Percentiles rank a stretch among this genome's conserved stretches.
Conservation (phyloP, 2,797 vertebrate species). For the Muraenolepis orangiensis region DNA sequence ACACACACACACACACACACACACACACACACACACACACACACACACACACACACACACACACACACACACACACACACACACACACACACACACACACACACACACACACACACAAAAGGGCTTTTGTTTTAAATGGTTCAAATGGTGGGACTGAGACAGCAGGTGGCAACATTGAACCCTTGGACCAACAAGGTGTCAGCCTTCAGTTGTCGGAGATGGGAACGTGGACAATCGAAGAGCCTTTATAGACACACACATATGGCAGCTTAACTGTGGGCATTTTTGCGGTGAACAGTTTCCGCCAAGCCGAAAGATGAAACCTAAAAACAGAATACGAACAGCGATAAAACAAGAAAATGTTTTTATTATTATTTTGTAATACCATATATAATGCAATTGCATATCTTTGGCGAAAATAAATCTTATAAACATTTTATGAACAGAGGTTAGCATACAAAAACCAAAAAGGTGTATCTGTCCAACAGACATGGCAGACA, state of each 20-base stretch:
- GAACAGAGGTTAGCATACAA: constrained; percentile 99
- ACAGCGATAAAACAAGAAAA: constrained; percentile 83
- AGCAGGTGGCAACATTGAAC: constrained; percentile 57
- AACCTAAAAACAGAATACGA: not conserved
- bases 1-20: not conserved
- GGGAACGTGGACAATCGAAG: not conserved
- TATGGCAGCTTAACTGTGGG: not conserved
- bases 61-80: not conserved
- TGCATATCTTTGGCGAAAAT: constrained; percentile 99
- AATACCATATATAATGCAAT: constrained; percentile 99
- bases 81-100: not conserved
- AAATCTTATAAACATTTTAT: constrained; percentile 99
- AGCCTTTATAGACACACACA: not conserved
- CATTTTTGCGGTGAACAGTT: not conserved
- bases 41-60: not conserved
- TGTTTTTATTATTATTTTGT: constrained; percentile 84
- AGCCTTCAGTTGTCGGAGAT: constrained; percentile 8
- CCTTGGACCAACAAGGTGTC: constrained; percentile 17
- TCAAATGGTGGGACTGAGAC: constrained; percentile 37
- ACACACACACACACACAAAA: not conserved
- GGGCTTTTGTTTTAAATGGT: not conserved
- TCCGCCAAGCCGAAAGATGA: not conserved
- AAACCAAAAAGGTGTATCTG: constrained; percentile 92
- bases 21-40: not conserved
- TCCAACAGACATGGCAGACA: constrained; percentile 74